Conservation (phyloP, 2,888 invertebrate species). For the Osedax fenrisi region DNA sequence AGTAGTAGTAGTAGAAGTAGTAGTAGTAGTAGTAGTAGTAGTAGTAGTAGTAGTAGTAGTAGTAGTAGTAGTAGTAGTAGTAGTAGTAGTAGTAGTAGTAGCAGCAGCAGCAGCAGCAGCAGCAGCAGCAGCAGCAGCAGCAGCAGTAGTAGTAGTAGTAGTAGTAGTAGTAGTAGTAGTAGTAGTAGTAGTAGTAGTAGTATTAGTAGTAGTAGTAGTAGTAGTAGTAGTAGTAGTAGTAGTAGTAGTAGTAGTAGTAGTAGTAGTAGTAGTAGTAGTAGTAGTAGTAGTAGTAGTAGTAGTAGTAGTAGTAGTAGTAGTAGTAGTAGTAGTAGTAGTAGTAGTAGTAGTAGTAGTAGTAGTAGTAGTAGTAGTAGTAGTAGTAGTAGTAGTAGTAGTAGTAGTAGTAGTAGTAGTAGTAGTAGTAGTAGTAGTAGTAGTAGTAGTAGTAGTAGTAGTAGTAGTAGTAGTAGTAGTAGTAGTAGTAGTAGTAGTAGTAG, state of each 20-base stretch:
- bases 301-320: slow-evolving; percentile 9
- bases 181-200: slow-evolving; percentile 19
- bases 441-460: slow-evolving; percentile 27
- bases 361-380: slow-evolving; percentile 29
- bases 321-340: slow-evolving; percentile 22
- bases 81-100: slow-evolving; percentile 6
- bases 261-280: slow-evolving; percentile 30
- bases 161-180: slow-evolving; percentile 31
- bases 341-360: slow-evolving; percentile 29
- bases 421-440: slow-evolving; percentile 23
- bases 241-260: slow-evolving; percentile 30
- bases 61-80: background rate
- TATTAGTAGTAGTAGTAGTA: background rate
- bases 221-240: slow-evolving; percentile 15
- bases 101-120: slow-evolving; percentile 21
- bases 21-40: background rate
- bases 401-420: slow-evolving; percentile 31
- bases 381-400: slow-evolving; percentile 28
- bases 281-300: slow-evolving; percentile 29
- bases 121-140: background rate
- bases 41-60: background rate
- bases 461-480: slow-evolving; percentile 27
- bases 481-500: slow-evolving; percentile 29
- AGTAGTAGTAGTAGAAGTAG: background rate
- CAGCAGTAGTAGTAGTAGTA: slow-evolving; percentile 28